phyloP scores from a whole-genome alignment of 2,113 vertebrate genomes.

The Pampusana beccarii region DNA sequence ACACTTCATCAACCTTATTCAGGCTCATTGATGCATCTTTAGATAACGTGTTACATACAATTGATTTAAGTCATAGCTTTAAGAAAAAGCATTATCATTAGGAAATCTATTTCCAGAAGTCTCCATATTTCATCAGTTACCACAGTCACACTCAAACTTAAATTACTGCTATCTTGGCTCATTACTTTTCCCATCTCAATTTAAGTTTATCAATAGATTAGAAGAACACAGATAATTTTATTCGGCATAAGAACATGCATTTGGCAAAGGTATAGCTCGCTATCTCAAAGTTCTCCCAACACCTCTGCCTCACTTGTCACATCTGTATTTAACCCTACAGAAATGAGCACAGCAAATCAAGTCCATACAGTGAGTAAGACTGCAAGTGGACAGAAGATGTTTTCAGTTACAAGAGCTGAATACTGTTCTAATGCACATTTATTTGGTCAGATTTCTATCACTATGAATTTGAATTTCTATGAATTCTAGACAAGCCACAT shows the following conservation, averaged over 20 bases:
- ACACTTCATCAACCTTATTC: background rate
- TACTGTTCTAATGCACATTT: background rate
- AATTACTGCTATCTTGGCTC: background rate
- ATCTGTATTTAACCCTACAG: background rate
- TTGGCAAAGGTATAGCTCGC: background rate
- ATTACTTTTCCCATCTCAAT: background rate
- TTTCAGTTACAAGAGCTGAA: background rate
- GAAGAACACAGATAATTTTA: background rate
- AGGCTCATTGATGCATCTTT: background rate
- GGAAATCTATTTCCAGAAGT: slow-evolving; percentile 28
- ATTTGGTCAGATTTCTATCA: background rate
- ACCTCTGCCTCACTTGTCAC: background rate
- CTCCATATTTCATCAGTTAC: slow-evolving; percentile 26
- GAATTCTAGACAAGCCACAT: background rate
- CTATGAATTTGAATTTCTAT: too few relatives aligned
- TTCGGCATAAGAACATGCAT: background rate
- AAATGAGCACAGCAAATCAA: background rate
- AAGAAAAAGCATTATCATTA: background rate
- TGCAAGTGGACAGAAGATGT: background rate
- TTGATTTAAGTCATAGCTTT: background rate
- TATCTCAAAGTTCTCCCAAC: background rate
- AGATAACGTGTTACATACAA: background rate
- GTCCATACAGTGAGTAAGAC: rapidly evolving
- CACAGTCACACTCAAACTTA: background rate
- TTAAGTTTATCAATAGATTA: slow-evolving; percentile 10